These are phyloP conservation scores for Drosophila bunnanda DNA, from an alignment of 2,888 invertebrate genomes.

Conservation along the genomic window DNA sequence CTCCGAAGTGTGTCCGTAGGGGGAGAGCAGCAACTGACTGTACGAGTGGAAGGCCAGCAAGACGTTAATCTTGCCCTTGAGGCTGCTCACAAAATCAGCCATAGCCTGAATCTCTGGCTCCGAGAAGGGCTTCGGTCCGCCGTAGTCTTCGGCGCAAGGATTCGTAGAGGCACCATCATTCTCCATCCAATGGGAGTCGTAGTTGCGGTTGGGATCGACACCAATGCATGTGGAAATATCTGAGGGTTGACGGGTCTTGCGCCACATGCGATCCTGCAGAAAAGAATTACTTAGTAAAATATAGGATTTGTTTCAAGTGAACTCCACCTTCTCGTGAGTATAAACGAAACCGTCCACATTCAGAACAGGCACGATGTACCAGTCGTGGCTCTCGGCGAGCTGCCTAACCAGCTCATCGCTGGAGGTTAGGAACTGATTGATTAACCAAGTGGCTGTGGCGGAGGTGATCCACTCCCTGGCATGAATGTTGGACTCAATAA, in stretches of 20 bases:
- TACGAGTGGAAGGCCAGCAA: constrained; percentile 88
- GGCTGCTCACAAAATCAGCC: constrained; percentile 84
- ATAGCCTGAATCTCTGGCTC: constrained; percentile 86
- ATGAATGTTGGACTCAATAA: constrained; percentile 88
- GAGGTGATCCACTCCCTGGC: constrained; percentile 90
- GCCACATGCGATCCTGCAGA: constrained; percentile 87
- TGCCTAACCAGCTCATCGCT: constrained; percentile 85
- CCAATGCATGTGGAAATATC: constrained; percentile 74
- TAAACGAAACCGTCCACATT: constrained; percentile 91
- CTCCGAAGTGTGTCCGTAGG: constrained; percentile 86
- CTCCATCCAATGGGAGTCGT: constrained; percentile 76
- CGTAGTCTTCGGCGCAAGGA: constrained; percentile 84
- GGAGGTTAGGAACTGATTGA: constrained; percentile 89
- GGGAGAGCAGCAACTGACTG: constrained; percentile 87
- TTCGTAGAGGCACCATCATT: constrained; percentile 85
- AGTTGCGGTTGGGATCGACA: constrained; percentile 80
- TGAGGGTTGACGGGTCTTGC: constrained; percentile 87
- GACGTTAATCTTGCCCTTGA: constrained; percentile 84
- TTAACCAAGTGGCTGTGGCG: constrained; percentile 88
- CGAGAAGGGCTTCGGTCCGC: constrained; percentile 86
- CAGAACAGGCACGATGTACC: constrained; percentile 89
- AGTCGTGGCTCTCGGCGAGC: constrained; percentile 88
- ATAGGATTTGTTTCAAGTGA: accelerated
- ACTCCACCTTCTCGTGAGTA: constrained; percentile 87
- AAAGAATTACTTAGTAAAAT: background rate